These are phyloP conservation scores for Hippolais icterina DNA, from an alignment of 2,113 vertebrate genomes.

Conservation along the genomic window DNA sequence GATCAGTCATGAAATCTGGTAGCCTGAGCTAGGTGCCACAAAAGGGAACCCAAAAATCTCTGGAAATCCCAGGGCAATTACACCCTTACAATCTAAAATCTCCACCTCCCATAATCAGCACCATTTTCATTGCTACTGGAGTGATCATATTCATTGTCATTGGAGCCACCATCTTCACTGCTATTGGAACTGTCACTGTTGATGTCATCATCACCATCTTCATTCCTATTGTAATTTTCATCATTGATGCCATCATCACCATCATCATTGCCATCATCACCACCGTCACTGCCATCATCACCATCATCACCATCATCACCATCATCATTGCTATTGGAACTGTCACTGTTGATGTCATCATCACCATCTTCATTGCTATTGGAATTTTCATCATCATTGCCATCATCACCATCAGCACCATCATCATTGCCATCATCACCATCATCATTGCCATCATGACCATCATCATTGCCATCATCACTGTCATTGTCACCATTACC, in stretches of 20 bases:
- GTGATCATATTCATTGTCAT: background rate
- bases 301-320: too few relatives aligned
- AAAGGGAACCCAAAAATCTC: background rate
- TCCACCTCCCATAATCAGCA: background rate
- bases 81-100: background rate
- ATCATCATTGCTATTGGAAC: background rate
- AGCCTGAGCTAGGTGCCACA: background rate
- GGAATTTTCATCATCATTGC: background rate
- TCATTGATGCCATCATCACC: background rate
- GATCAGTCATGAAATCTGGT: background rate
- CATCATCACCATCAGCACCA: background rate
- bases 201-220: background rate
- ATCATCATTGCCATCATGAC: rapidly evolving
- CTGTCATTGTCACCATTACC: background rate
- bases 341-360: background rate
- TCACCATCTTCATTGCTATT: background rate
- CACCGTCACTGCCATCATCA: background rate
- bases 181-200: background rate
- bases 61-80: background rate
- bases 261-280: too few relatives aligned
- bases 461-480: too few relatives aligned
- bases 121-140: background rate
- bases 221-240: background rate
- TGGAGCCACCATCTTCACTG: background rate
- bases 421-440: background rate